Evolutionary conservation across 2,888 invertebrate genomes (phyloP), one percentile per base, ranked within the genome.

Genomic region (Isoperla grammatica): DNA sequence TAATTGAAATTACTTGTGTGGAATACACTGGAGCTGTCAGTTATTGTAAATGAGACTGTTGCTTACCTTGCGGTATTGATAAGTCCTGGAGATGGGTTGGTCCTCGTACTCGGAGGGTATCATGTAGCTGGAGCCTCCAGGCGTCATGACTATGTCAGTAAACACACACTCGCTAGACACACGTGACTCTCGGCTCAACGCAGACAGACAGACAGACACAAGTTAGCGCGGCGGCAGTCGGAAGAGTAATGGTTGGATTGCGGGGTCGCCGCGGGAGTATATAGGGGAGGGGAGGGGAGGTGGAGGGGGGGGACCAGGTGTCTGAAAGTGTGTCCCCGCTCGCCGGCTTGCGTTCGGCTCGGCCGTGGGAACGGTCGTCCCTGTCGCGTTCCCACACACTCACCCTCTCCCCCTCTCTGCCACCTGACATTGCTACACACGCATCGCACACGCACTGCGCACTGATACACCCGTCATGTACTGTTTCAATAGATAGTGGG

Each of bases 381-480:
- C 76, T 73, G 71, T 76, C 77, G 76, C 78, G 79, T 79, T 78
- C 79, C 79, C 79, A 79, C 78, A 64, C 65, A 78, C 78, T 75
- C 75, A 74, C 74, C 75, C 77, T 77, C 78, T 77, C 78, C 78
- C 76, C 77, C 78, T 77, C 77, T 29, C 75, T 78, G 60, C 66
- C 65, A 63, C 65, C 63, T 65, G 29, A 29, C 29, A 29, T 8
- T 29, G 5, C 8, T 8, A 6, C 29, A 8, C 29, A 6, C 29
- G 4, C 29, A 8, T 29, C 29, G 29, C 5, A 4, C 29, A 29
- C 29, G 5, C 29, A 6, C 29, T n/a, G n/a, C n/a, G n/a, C n/a
- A n/a, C n/a, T n/a, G n/a, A n/a, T n/a, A n/a, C n/a, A n/a, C n/a
- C n/a, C n/a, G n/a, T n/a, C n/a, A n/a, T n/a, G n/a, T n/a, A n/a